Percentiles rank a stretch among this genome's conserved stretches.
These are phyloP conservation scores for Brachionus koreanus DNA, from an alignment of 1,140 invertebrate species.

Conservation along the genomic window DNA sequence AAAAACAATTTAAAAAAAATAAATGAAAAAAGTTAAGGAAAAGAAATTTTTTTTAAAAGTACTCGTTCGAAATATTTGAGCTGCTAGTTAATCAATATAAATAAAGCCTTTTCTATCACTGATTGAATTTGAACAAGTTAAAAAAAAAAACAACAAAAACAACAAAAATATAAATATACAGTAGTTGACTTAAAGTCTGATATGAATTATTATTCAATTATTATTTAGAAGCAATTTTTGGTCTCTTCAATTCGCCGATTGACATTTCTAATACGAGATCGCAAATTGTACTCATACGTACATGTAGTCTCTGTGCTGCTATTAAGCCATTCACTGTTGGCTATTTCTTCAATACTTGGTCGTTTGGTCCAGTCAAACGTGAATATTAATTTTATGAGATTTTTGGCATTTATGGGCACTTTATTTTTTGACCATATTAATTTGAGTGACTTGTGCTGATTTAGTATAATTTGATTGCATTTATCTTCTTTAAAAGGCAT, in stretches of 20 bases:
- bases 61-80: background rate
- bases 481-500: conserved; percentile 45
- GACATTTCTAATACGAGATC: background rate
- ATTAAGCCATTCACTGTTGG: background rate
- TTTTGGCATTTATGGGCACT: background rate
- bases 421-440: conserved; percentile 27
- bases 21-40: background rate
- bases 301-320: background rate
- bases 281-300: conserved; percentile 30
- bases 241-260: conserved; percentile 3
- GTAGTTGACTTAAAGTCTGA: background rate
- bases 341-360: conserved; percentile 24
- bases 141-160: background rate
- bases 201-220: background rate
- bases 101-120: background rate
- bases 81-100: background rate
- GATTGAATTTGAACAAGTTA: background rate
- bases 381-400: conserved; percentile 34
- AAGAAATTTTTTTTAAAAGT: background rate
- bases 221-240: background rate
- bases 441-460: conserved; percentile 13
- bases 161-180: background rate
- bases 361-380: conserved; percentile 32
- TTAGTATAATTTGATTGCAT: conserved; percentile 39
- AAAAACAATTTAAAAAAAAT: background rate